phyloP scores from a whole-genome alignment of 1,140 invertebrate genomes.

The Lepidurus arcticus region DNA sequence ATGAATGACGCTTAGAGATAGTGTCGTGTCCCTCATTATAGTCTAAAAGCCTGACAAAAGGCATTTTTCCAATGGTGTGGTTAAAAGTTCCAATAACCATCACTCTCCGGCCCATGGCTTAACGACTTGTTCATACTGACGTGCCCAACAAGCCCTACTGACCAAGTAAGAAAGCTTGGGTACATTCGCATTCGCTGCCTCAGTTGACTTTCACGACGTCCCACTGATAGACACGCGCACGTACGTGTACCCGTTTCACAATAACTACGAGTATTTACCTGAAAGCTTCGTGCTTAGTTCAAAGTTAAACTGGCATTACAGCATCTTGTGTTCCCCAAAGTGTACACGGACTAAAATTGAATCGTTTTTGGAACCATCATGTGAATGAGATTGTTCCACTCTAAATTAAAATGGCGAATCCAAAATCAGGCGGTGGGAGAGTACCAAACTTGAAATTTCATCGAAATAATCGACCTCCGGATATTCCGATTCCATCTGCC shows the following conservation, averaged over 20 bases:
- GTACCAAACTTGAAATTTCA: not conserved
- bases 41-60: not conserved
- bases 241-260: not conserved
- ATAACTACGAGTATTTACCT: not conserved
- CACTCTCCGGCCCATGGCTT: not conserved
- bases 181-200: not conserved
- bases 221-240: slow-evolving; percentile 6
- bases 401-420: not conserved
- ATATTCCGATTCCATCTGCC: not conserved
- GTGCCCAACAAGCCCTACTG: not conserved
- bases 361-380: not conserved
- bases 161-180: not conserved
- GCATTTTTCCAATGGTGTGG: not conserved
- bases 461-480: slow-evolving; percentile 2
- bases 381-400: not conserved
- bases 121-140: slow-evolving; percentile 9
- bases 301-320: not conserved
- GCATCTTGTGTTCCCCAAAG: not conserved
- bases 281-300: not conserved
- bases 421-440: not conserved
- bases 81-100: slow-evolving; percentile 19
- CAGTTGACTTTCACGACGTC: slow-evolving; percentile 13
- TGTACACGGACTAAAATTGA: not conserved
- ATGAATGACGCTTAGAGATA: not conserved
- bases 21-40: not conserved